These are phyloP conservation scores for Hyles vespertilio DNA, from an alignment of 1,140 invertebrate genomes.

Conservation along the genomic window DNA sequence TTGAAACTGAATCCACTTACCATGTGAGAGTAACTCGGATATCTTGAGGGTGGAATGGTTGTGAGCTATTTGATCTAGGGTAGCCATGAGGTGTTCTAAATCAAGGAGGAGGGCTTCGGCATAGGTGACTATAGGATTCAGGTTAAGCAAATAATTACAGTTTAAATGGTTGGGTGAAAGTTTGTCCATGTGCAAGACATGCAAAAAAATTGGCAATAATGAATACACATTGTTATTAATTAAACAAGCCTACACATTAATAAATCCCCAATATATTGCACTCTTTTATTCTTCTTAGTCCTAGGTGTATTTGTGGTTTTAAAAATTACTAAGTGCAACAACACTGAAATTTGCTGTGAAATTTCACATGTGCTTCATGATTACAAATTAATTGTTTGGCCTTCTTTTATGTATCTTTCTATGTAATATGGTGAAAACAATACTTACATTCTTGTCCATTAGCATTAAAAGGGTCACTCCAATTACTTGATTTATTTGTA, in stretches of 20 bases:
- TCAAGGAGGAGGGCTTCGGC: constrained; percentile 80
- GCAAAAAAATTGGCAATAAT: constrained; percentile 49
- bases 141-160: constrained; percentile 52
- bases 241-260: too few species aligned
- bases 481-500: constrained; percentile 36
- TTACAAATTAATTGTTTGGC: not conserved
- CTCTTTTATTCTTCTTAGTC: too few species aligned
- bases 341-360: too few species aligned
- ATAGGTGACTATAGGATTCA: constrained; percentile 76
- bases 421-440: not conserved
- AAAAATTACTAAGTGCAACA: too few species aligned
- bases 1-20: constrained; percentile 53
- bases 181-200: constrained; percentile 74
- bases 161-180: constrained; percentile 38
- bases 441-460: constrained; percentile 72
- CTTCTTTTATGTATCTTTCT: not conserved
- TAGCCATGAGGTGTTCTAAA: constrained; percentile 78
- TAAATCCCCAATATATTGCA: too few species aligned
- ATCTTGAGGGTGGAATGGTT: constrained; percentile 74
- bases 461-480: constrained; percentile 53
- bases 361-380: not conserved
- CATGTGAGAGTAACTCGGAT: constrained; percentile 72
- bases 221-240: too few species aligned
- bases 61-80: constrained; percentile 75
- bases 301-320: too few species aligned